Conservation (phyloP, 2,113 vertebrate species). For the Sitta europaea region DNA sequence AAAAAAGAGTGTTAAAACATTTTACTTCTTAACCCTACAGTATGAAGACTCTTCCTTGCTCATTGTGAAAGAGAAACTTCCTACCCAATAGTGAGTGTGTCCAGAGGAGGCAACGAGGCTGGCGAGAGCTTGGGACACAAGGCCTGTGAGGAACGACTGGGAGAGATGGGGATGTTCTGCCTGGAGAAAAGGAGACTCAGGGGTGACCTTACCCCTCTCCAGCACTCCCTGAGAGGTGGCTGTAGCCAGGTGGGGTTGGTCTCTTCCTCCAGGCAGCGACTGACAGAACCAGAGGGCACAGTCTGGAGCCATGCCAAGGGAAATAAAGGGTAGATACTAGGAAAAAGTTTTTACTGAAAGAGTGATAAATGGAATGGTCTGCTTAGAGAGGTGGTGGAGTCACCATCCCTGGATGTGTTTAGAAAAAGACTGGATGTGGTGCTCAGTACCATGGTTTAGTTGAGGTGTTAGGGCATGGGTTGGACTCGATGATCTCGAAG, state of each 20-base stretch:
- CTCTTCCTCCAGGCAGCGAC: background rate
- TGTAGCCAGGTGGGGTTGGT: background rate
- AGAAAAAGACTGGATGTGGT: background rate
- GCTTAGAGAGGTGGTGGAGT: background rate
- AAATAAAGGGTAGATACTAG: background rate
- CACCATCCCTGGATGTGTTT: background rate
- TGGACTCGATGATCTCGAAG: background rate
- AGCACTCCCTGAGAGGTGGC: background rate
- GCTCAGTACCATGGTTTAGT: background rate
- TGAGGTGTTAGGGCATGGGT: background rate
- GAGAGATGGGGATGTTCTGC: background rate
- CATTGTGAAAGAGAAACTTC: background rate
- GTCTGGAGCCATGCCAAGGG: accelerated
- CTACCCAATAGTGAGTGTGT: accelerated
- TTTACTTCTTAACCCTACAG: background rate
- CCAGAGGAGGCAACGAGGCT: background rate
- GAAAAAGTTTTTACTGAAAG: background rate
- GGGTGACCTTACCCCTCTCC: background rate
- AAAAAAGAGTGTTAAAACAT: background rate
- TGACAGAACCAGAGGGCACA: background rate
- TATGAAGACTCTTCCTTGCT: background rate
- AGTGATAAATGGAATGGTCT: background rate
- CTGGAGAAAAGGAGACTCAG: background rate
- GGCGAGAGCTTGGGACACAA: background rate
- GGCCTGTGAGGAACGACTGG: accelerated